phyloP scores from a whole-genome alignment of 2,113 vertebrate genomes.

The Machaerirhynchus nigripectus region DNA sequence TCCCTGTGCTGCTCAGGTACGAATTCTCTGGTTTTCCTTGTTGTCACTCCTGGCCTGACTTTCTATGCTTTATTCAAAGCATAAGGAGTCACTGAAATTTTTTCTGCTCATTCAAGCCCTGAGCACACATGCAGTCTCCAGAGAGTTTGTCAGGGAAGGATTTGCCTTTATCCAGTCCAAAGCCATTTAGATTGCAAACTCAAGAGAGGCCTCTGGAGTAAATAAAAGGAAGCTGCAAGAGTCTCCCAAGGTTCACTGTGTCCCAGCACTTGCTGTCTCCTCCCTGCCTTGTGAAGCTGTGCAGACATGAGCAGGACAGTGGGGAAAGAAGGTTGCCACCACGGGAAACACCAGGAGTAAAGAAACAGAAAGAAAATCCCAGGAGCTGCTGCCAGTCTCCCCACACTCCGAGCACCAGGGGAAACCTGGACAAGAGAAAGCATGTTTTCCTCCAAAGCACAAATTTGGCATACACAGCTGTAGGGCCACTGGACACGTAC shows the following conservation, averaged over 20 bases:
- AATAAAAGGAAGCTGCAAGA: neutral
- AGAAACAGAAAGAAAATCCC: neutral
- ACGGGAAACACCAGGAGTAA: neutral
- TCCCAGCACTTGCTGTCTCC: neutral
- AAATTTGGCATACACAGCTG: neutral
- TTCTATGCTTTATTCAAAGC: neutral
- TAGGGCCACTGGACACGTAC: neutral
- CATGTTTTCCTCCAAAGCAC: neutral
- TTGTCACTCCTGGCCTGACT: neutral
- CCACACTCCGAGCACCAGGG: neutral
- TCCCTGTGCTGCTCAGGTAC: neutral
- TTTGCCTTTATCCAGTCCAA: neutral
- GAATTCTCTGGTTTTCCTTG: neutral
- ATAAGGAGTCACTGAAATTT: neutral
- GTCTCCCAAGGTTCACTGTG: rapidly evolving
- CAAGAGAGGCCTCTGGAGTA: neutral
- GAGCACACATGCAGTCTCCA: neutral
- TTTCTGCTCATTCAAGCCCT: neutral
- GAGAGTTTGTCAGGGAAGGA: neutral
- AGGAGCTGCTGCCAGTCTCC: neutral
- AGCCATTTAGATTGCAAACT: neutral
- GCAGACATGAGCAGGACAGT: neutral
- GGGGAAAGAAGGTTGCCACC: neutral
- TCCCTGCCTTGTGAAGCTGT: neutral
- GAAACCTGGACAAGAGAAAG: neutral